Conservation (phyloP, 2,797 vertebrate genomes). For the Pangasius macronema region DNA sequence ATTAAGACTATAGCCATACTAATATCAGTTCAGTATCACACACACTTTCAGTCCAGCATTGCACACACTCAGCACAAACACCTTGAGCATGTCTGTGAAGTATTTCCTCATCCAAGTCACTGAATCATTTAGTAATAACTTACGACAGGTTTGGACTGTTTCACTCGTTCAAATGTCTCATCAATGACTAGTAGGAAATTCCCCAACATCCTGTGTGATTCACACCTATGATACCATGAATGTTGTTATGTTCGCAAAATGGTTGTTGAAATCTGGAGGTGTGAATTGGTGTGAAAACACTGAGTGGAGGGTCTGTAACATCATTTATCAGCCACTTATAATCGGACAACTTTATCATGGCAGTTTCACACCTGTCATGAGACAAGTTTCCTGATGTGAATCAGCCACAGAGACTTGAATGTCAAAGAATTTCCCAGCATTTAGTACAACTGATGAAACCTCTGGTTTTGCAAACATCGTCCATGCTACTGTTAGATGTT, state of each 20-base stretch:
- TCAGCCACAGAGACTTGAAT: background rate
- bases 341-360: background rate
- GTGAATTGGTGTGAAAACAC: conserved; percentile 22
- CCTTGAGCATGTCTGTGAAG: background rate
- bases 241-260: background rate
- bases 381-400: background rate
- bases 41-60: too few relatives aligned
- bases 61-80: background rate
- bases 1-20: background rate
- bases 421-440: background rate
- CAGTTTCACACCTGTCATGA: conserved; percentile 7
- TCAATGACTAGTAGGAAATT: background rate
- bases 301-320: background rate
- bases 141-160: background rate
- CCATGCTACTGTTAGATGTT: background rate
- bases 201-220: conserved; percentile 21
- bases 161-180: background rate
- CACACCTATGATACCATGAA: conserved; percentile 1
- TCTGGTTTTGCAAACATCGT: background rate
- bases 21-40: background rate
- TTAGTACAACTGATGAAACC: background rate
- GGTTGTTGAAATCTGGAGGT: background rate
- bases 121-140: background rate
- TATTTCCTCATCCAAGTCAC: background rate
- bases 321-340: conserved; percentile 8